Evolutionary conservation across 1,140 invertebrate genomes (phyloP).

Genomic region (Chionoecetes opilio): DNA sequence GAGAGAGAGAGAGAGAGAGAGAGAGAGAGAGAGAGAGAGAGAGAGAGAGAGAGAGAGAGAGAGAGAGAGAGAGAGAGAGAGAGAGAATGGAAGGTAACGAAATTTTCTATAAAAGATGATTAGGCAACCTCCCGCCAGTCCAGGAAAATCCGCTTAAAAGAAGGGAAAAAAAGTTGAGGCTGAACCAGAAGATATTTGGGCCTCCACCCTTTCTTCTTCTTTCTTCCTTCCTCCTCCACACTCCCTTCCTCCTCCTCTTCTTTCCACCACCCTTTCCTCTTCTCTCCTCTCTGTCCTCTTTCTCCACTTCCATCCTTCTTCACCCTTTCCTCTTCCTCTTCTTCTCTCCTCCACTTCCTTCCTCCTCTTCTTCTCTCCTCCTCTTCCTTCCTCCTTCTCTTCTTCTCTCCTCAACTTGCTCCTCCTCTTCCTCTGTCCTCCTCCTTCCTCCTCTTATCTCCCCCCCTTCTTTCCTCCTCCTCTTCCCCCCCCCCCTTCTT

Average conservation of each 20-base stretch:
- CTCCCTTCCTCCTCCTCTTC: background rate
- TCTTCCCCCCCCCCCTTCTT: background rate
- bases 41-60: conserved; percentile 55
- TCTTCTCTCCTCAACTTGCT: background rate
- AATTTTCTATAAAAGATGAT: background rate
- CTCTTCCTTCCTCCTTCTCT: background rate
- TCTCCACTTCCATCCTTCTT: too few relatives aligned
- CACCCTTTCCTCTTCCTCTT: too few relatives aligned
- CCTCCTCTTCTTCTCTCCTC: background rate
- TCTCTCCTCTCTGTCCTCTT: background rate
- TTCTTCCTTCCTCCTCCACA: background rate
- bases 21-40: conserved; percentile 55
- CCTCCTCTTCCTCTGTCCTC: background rate
- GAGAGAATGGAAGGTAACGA: background rate
- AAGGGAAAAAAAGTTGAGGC: background rate
- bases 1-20: conserved; percentile 55
- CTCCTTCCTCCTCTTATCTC: background rate
- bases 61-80: conserved; percentile 55
- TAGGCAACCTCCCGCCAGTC: background rate
- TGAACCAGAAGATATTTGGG: background rate
- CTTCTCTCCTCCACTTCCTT: background rate
- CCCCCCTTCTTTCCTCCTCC: background rate
- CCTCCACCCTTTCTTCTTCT: background rate
- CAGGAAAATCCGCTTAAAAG: background rate
- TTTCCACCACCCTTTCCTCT: background rate